Percentiles rank a stretch among this genome's conserved stretches.
Evolutionary conservation across 2,888 invertebrate genomes (phyloP).

Genomic region (Pollenia labialis): DNA sequence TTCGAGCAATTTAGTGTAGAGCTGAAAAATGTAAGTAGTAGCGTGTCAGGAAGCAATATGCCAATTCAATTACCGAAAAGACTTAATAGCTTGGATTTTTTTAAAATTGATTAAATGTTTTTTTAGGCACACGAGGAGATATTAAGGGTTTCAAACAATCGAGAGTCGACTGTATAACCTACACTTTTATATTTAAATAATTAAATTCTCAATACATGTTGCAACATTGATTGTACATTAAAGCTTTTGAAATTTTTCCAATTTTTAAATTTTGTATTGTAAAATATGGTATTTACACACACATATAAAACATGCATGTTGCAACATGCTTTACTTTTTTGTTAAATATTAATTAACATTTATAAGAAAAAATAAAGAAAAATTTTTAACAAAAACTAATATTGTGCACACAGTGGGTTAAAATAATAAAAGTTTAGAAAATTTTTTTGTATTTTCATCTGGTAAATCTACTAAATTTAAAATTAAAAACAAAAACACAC

Average conservation of each 20-base stretch:
- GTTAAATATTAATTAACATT: conserved; percentile 53
- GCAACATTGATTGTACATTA: conserved; percentile 75
- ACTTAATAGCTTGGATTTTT: too few species aligned
- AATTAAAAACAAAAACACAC: conserved; percentile 38
- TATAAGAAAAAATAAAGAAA: conserved; percentile 40
- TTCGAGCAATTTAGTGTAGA: too few species aligned
- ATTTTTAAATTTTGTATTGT: conserved; percentile 67
- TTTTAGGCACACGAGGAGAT: too few species aligned
- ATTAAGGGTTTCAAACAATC: too few species aligned
- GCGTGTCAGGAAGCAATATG: too few species aligned
- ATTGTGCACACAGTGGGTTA: conserved; percentile 59
- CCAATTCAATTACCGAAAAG: too few species aligned
- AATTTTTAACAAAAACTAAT: conserved; percentile 16
- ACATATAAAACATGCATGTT: conserved; percentile 76
- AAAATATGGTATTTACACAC: conserved; percentile 21
- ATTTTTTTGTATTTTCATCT: neutral
- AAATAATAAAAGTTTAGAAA: conserved; percentile 23
- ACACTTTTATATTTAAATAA: too few species aligned
- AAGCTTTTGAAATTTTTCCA: conserved; percentile 46
- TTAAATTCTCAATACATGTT: conserved; percentile 75
- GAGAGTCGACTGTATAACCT: too few species aligned
- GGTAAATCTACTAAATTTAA: conserved; percentile 16
- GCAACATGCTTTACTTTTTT: conserved; percentile 79
- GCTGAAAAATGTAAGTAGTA: too few species aligned
- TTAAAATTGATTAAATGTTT: too few species aligned